Conservation (phyloP, 1,140 invertebrate genomes). For the Philaenus spumarius region DNA sequence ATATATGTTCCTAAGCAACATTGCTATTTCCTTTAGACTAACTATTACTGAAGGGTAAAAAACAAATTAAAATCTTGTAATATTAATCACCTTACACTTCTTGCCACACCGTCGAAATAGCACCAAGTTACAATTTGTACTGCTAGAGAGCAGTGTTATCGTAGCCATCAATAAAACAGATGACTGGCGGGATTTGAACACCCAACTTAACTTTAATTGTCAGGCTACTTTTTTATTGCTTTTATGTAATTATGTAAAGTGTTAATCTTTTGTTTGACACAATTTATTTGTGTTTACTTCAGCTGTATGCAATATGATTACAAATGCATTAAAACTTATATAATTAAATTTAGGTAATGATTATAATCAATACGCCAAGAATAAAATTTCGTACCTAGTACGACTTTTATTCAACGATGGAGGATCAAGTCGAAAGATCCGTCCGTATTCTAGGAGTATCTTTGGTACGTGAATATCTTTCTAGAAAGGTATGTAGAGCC, state of each 20-base stretch:
- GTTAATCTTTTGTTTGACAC: too few species aligned
- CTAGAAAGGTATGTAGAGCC: conserved; percentile 19
- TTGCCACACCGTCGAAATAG: conserved; percentile 19
- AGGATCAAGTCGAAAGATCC: background rate
- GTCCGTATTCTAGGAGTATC: conserved; percentile 10
- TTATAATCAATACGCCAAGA: conserved; percentile 2
- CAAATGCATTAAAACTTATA: too few species aligned
- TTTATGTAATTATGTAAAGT: too few species aligned
- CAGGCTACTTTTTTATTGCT: too few species aligned
- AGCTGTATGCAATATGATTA: too few species aligned
- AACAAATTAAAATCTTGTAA: conserved; percentile 2
- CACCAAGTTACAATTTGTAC: conserved; percentile 11
- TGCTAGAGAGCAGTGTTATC: conserved; percentile 16
- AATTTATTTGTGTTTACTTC: too few species aligned
- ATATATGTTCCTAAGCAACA: conserved; percentile 18
- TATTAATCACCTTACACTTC: conserved; percentile 10
- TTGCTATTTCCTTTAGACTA: conserved; percentile 1
- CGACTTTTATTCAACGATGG: conserved; percentile 1
- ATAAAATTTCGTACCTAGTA: conserved; percentile 15
- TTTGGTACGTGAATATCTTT: conserved; percentile 27
- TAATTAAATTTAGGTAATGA: too few species aligned
- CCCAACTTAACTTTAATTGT: background rate
- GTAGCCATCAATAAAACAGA: conserved; percentile 23
- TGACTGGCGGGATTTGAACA: conserved; percentile 19
- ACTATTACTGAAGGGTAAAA: conserved; percentile 1